Percentiles rank a stretch among this genome's conserved stretches.
These are phyloP conservation scores for Chironomus striatipennis DNA, from an alignment of 1,140 invertebrate genomes.

Conservation along the genomic window DNA sequence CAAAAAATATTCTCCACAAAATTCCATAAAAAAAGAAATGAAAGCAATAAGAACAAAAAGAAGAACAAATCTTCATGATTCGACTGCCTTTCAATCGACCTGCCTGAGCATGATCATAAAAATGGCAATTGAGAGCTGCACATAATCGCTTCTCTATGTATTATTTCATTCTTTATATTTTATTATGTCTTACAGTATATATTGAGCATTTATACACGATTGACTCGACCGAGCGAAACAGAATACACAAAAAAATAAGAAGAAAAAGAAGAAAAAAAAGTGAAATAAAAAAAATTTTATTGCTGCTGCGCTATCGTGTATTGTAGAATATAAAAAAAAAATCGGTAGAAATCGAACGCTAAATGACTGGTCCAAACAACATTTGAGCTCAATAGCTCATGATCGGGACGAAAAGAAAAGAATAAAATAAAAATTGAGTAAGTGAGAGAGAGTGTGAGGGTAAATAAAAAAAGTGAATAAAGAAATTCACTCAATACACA, in stretches of 20 bases:
- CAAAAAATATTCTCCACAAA: not conserved
- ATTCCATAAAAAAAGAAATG: too few species aligned
- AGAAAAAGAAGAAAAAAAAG: not conserved
- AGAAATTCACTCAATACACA: too few species aligned
- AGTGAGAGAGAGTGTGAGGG: not conserved
- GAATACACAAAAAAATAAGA: too few species aligned
- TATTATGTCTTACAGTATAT: not conserved
- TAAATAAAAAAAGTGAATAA: not conserved
- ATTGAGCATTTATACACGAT: too few species aligned
- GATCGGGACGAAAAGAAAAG: not conserved
- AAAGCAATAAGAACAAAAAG: not conserved
- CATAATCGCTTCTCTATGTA: not conserved
- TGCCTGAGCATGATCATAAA: conserved; percentile 15
- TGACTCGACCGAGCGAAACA: too few species aligned
- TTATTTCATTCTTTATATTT: not conserved
- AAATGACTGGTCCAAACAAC: not conserved
- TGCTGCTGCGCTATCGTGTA: conserved; percentile 16
- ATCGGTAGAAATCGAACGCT: conserved; percentile 20
- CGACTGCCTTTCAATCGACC: not conserved
- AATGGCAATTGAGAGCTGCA: not conserved
- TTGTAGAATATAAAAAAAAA: not conserved
- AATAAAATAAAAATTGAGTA: not conserved
- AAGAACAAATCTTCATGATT: not conserved
- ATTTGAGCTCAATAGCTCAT: not conserved
- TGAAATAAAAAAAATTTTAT: conserved; percentile 15